A percentile compares a stretch with the other conserved stretches of the same genome.
phyloP scores from a whole-genome alignment of 1,140 invertebrate genomes.

The Drosophila tristis region DNA sequence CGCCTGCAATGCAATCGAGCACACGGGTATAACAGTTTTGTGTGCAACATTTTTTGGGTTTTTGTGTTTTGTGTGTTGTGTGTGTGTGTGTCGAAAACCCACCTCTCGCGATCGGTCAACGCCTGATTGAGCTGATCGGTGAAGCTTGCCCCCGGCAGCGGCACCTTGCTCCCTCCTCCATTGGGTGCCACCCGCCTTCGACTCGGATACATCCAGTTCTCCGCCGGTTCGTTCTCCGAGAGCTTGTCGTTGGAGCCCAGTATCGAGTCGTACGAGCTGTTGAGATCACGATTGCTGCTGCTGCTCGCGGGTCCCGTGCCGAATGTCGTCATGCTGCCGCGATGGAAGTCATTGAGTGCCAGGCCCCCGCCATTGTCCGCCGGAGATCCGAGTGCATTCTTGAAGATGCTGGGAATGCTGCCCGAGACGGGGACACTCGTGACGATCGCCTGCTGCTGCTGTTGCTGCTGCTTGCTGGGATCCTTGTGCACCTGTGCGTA shows the following conservation, averaged over 20 bases:
- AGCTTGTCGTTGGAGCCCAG: slow-evolving; percentile 83
- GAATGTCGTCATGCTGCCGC: slow-evolving; percentile 80
- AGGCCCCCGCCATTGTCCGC: slow-evolving; percentile 54
- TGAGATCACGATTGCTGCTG: slow-evolving; percentile 80
- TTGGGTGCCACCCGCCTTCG: slow-evolving; percentile 82
- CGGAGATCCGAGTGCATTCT: slow-evolving; percentile 69
- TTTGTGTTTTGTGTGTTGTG: not conserved
- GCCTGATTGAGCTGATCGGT: slow-evolving; percentile 94
- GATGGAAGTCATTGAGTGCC: slow-evolving; percentile 73
- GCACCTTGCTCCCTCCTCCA: slow-evolving; percentile 65
- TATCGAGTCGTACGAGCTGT: slow-evolving; percentile 84
- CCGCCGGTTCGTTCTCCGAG: slow-evolving; percentile 78
- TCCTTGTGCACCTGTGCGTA: slow-evolving; percentile 84
- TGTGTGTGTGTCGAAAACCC: slow-evolving; percentile 70
- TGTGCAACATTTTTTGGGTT: slow-evolving; percentile 9
- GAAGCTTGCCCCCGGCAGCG: slow-evolving; percentile 87
- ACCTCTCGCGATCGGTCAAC: slow-evolving; percentile 90
- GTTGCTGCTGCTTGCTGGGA: slow-evolving; percentile 75
- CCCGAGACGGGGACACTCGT: slow-evolving; percentile 3
- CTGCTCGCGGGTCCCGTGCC: slow-evolving; percentile 57
- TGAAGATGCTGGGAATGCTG: slow-evolving; percentile 73
- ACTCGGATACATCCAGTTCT: slow-evolving; percentile 84
- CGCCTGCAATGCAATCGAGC: slow-evolving; percentile 67
- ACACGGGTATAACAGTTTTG: slow-evolving; percentile 39
- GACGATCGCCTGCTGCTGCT: slow-evolving; percentile 33